Percentiles rank a stretch among this genome's conserved stretches.
Conservation (phyloP, 1,140 invertebrate species). For the Ylistrum balloti region DNA sequence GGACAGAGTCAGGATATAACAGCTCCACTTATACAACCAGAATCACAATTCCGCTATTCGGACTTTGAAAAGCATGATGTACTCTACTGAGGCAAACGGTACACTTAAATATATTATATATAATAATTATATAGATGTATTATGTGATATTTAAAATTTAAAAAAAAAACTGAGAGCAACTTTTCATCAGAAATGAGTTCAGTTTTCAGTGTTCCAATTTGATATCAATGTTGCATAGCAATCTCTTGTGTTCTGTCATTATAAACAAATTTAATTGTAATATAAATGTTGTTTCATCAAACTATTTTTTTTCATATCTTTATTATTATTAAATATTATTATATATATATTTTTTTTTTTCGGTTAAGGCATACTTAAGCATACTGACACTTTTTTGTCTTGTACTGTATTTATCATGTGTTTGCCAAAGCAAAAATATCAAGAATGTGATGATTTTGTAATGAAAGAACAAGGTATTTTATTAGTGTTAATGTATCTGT, state of each 20-base stretch:
- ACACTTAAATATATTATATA: neutral
- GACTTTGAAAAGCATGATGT: conserved; percentile 30
- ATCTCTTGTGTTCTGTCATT: conserved; percentile 16
- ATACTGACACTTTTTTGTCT: neutral
- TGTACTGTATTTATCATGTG: neutral
- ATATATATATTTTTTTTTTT: neutral
- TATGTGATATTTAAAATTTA: conserved; percentile 30
- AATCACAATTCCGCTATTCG: conserved; percentile 13
- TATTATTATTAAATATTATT: neutral
- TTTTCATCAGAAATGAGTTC: neutral
- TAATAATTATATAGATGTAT: neutral
- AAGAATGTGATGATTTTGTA: conserved; percentile 2
- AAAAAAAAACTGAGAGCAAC: neutral
- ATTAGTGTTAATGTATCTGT: neutral
- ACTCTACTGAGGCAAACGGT: neutral
- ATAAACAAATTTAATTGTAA: neutral
- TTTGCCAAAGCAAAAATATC: conserved; percentile 18
- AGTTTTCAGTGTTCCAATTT: conserved; percentile 32
- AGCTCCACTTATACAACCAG: conserved; percentile 83
- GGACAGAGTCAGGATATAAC: conserved; percentile 87
- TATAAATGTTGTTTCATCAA: neutral
- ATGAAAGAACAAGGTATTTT: conserved; percentile 1
- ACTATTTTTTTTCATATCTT: neutral
- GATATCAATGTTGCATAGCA: conserved; percentile 11
- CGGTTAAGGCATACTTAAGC: conserved; percentile 2